Base-by-base conservation (phyloP, 53 echinoderm and acorn worm species). In the Arbacia lixula region DNA sequence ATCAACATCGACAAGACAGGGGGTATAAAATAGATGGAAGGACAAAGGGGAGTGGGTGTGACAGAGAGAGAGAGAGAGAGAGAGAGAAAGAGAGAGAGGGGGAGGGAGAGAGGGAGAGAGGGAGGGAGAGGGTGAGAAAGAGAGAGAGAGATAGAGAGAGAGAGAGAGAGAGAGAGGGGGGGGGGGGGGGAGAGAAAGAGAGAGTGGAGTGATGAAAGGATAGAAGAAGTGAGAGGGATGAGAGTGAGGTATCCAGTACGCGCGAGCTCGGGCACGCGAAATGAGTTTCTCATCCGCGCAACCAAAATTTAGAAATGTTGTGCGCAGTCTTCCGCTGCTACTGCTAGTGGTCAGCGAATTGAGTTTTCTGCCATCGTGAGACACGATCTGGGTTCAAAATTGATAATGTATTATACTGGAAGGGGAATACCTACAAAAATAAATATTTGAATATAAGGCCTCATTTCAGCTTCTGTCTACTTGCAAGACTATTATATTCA, bases 401-500 rank as follows among this genome's bases (percentile, higher is more conserved):
- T 9, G 41, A 69, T 69, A 40, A 69, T 69, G 40, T 69, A 69
- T 69, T 69, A n/a, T n/a, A n/a, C n/a, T n/a, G n/a, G n/a, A n/a
- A n/a, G n/a, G n/a, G n/a, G n/a, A n/a, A n/a, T n/a, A n/a, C n/a
- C n/a, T n/a, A n/a, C n/a, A n/a, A n/a, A n/a, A n/a, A n/a, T n/a
- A n/a, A n/a, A n/a, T n/a, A n/a, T n/a, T n/a, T n/a, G n/a, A n/a
- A n/a, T n/a, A n/a, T n/a, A n/a, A n/a, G n/a, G n/a, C n/a, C n/a
- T n/a, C n/a, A n/a, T n/a, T n/a, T n/a, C n/a, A n/a, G n/a, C n/a
- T n/a, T n/a, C n/a, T n/a, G n/a, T n/a, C n/a, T n/a, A n/a, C n/a
- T n/a, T n/a, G n/a, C n/a, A n/a, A n/a, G n/a, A n/a, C n/a, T n/a
- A n/a, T n/a, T n/a, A n/a, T n/a, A n/a, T n/a, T n/a, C n/a, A n/a